Evolutionary conservation across 1,140 invertebrate species (phyloP).

Genomic region (Zaprionus africanus): DNA sequence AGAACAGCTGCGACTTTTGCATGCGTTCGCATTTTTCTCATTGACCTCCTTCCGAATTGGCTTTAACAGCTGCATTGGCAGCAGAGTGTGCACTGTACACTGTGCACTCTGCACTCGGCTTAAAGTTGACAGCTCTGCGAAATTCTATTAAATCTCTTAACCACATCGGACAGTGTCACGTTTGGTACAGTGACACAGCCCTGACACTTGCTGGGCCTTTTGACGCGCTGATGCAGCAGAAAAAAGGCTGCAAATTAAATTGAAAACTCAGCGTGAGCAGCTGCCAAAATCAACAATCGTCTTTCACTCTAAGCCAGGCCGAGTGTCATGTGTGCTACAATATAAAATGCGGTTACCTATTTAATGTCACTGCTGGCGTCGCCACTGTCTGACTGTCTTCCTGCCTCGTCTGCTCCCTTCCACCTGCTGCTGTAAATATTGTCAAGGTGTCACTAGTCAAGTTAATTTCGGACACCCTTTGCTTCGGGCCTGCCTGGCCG

Average conservation of each 20-base stretch:
- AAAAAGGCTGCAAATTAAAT: constrained; percentile 76
- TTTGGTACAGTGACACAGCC: constrained; percentile 62
- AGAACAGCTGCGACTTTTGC: constrained; percentile 13
- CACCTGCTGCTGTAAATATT: constrained; percentile 56
- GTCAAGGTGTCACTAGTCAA: constrained; percentile 80
- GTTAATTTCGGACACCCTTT: constrained; percentile 69
- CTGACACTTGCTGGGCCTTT: constrained; percentile 52
- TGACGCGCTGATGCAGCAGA: constrained; percentile 59
- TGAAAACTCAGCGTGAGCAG: constrained; percentile 72
- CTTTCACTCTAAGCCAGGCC: constrained; percentile 21
- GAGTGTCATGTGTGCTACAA: background rate
- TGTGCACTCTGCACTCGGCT: constrained; percentile 4
- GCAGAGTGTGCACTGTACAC: background rate
- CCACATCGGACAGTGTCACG: constrained; percentile 75
- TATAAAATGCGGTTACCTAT: constrained; percentile 20
- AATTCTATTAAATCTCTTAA: constrained; percentile 62
- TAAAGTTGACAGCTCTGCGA: constrained; percentile 12
- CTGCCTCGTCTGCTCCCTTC: background rate
- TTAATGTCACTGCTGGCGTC: constrained; percentile 30
- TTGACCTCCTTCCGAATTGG: constrained; percentile 10
- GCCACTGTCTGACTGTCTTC: constrained; percentile 28
- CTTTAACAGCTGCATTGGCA: constrained; percentile 28
- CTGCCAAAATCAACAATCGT: constrained; percentile 71
- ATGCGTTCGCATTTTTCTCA: background rate
- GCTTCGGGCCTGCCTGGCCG: background rate